Conservation (phyloP, 2,797 vertebrate species). For the Distichodus sexfasciatus region DNA sequence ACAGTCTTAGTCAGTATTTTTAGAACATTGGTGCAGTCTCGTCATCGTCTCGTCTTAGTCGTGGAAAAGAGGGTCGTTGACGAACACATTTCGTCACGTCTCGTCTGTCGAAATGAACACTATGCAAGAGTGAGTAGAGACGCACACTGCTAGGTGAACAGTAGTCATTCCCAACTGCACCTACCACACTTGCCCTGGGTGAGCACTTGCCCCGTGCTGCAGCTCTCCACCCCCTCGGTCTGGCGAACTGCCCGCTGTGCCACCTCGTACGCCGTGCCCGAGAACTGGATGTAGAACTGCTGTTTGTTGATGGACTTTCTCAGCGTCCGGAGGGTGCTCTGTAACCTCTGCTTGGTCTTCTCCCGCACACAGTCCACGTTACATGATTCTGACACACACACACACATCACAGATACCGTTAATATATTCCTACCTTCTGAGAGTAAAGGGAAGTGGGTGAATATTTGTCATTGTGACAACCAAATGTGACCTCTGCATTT, state of each 20-base stretch:
- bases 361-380: constrained; percentile 85
- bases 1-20: no score
- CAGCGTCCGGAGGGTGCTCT: constrained; percentile 87
- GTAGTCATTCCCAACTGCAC: constrained; percentile 38
- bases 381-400: constrained; percentile 76
- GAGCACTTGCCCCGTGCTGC: constrained; percentile 84
- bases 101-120: no score
- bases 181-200: constrained; percentile 88
- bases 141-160: neutral
- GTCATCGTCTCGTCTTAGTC: no score
- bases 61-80: no score
- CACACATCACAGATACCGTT: no score
- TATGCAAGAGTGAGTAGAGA: neutral
- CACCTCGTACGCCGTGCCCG: constrained; percentile 90
- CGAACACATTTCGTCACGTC: no score
- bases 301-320: constrained; percentile 93
- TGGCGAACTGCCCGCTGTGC: constrained; percentile 83
- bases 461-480: no score
- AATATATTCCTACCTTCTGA: no score
- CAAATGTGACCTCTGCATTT: no score
- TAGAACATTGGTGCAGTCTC: no score
- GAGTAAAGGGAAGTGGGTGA: no score
- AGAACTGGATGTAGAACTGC: constrained; percentile 94
- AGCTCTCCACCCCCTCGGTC: constrained; percentile 74
- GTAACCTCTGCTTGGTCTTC: constrained; percentile 85